Evolutionary conservation across 2,797 vertebrate species (phyloP), one percentile per base, ranked within the genome.

Genomic region (Podarcis siculus): DNA sequence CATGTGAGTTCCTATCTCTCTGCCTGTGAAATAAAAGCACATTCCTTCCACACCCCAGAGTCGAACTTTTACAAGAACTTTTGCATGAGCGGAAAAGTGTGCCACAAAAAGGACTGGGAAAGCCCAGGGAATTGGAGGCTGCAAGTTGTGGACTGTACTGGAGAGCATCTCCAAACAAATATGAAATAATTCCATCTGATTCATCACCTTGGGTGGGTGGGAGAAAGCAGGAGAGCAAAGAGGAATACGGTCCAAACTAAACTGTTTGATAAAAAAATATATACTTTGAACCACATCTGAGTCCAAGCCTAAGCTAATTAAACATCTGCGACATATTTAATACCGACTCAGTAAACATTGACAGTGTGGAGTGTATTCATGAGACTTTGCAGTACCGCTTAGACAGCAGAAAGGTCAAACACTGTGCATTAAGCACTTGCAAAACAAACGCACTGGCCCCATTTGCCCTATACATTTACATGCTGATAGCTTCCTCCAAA

Each of bases 251-350:
- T 90, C 91, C 75, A 90, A 93, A 94, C 85, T 81, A 91, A 92
- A 75, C 72, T 64, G n/a, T 75, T 91, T 79, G 88, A 91, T 86
- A 91, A 86, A 87, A 83, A 90, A 61, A 49, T 49, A n/a, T 67
- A 9, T 78, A 89, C 85, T 91, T 88, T 95, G 91, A 95, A 89
- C 86, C 87, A 73, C 71, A 90, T 82, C 85, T 89, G 79, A 89
- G 79, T 64, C 84, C 79, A 86, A 79, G 87, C 23, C 58, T 91
- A 77, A 86, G 66, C 89, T 86, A 92, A 91, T 90, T 91, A 92
- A 96, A 86, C 88, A 93, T 30, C 83, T 71, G 86, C 85, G 92
- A 87, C 87, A 82, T 85, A 83, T 88, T 89, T 86, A 89, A 93
- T 84, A 90, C 91, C 90, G 79, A 79, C 83, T 88, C 49, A 1